Evolutionary conservation across 2,113 vertebrate species (phyloP).

Genomic region (Clarias batrachus): DNA sequence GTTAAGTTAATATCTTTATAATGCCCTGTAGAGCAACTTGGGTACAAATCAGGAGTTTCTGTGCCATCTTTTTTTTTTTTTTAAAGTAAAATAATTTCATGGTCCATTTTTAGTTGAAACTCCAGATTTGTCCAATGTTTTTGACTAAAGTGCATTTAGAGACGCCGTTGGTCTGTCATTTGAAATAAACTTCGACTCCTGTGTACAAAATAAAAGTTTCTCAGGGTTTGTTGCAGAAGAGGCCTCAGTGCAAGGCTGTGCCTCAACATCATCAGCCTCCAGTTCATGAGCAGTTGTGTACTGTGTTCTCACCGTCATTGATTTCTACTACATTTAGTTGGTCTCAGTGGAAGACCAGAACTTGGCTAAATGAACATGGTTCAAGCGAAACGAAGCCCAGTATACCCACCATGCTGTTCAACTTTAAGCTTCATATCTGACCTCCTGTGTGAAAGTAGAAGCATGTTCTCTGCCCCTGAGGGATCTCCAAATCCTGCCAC

Average conservation of each 20-base stretch:
- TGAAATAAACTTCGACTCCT: constrained; percentile 1
- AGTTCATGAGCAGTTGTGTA: neutral
- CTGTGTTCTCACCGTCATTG: neutral
- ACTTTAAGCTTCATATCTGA: neutral
- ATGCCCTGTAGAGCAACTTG: neutral
- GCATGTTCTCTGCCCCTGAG: neutral
- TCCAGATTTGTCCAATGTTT: neutral
- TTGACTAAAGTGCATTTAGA: neutral
- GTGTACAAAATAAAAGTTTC: neutral
- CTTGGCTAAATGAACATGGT: neutral
- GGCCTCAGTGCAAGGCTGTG: neutral
- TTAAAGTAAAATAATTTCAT: neutral
- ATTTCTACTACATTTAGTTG: neutral
- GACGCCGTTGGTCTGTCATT: neutral
- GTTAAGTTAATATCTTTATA: neutral
- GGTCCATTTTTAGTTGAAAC: neutral
- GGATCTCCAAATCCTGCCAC: neutral
- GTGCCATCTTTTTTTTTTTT: neutral
- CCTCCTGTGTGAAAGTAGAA: neutral
- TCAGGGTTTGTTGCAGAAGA: neutral
- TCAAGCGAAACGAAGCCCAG: neutral
- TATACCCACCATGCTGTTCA: neutral
- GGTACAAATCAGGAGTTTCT: constrained; percentile 1
- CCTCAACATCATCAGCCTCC: neutral
- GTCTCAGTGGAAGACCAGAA: neutral